Conservation (phyloP, 1,140 invertebrate species). For the Macrobrachium rosenbergii region DNA sequence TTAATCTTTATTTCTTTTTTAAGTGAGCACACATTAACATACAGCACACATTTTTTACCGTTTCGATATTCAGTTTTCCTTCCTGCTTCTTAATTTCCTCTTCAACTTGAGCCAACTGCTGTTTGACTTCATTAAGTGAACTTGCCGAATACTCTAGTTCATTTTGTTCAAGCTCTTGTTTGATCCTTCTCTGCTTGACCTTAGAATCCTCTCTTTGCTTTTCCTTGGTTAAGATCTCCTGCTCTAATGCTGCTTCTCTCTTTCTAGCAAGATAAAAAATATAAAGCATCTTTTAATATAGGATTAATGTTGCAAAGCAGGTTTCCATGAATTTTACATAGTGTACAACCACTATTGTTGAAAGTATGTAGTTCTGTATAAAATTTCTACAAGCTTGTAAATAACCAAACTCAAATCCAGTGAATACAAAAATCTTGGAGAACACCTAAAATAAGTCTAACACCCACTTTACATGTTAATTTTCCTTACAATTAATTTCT, state of each 20-base stretch:
- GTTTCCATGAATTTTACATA: no score
- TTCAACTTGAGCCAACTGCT: constrained; percentile 33
- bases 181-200: constrained; percentile 29
- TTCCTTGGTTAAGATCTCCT: constrained; percentile 43
- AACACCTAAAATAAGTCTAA: no score
- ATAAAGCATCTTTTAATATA: no score
- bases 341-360: no score
- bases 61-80: constrained; percentile 3
- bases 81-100: constrained; percentile 29
- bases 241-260: constrained; percentile 41
- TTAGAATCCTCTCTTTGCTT: constrained; percentile 7
- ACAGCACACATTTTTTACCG: constrained; percentile 15
- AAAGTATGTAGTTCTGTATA: no score
- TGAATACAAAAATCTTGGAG: no score
- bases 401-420: no score
- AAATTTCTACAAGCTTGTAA: no score
- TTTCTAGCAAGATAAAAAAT: constrained; percentile 3
- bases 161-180: background rate
- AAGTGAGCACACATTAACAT: background rate
- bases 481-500: no score
- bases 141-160: constrained; percentile 24
- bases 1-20: no score
- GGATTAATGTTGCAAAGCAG: no score
- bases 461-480: no score
- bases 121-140: constrained; percentile 26